Percentiles rank a stretch among this genome's conserved stretches.
Conservation (phyloP, 2,888 invertebrate species). For the Scaptomyza reducta region DNA sequence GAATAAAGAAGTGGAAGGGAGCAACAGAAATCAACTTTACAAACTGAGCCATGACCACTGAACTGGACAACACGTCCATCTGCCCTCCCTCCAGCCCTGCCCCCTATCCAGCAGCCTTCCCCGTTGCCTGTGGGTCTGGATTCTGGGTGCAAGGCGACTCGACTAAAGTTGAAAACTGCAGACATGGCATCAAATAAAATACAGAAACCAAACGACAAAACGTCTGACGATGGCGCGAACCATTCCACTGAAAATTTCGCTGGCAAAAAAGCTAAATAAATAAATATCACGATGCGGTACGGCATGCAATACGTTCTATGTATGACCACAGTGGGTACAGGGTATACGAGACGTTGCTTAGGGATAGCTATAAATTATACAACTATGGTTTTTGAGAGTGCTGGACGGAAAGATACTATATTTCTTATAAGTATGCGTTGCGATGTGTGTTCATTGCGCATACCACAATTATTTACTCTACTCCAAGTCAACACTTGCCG, state of each 20-base stretch:
- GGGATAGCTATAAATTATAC: not conserved
- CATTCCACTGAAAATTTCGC: slow-evolving; percentile 54
- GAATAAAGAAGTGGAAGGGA: not conserved
- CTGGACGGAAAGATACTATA: not conserved
- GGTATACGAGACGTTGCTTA: not conserved
- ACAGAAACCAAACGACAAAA: slow-evolving; percentile 25
- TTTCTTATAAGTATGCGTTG: no score
- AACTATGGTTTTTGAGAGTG: not conserved
- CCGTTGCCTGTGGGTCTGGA: slow-evolving; percentile 46
- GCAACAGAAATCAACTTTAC: slow-evolving; percentile 21
- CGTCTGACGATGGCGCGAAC: slow-evolving; percentile 26
- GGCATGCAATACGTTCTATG: slow-evolving; percentile 21
- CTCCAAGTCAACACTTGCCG: no score
- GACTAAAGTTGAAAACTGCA: slow-evolving; percentile 67
- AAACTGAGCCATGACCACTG: slow-evolving; percentile 64
- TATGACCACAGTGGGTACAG: slow-evolving; percentile 1
- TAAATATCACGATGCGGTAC: slow-evolving; percentile 66
- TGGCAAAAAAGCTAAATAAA: slow-evolving; percentile 66
- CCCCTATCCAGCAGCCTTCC: slow-evolving; percentile 1
- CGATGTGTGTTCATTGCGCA: no score
- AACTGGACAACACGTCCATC: slow-evolving; percentile 62
- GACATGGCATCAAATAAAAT: slow-evolving; percentile 75
- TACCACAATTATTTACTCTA: no score
- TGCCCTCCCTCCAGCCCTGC: not conserved
- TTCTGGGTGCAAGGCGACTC: slow-evolving; percentile 20